These are phyloP conservation scores for Cheilosia grossa DNA, from an alignment of 2,888 invertebrate genomes.

Conservation along the genomic window DNA sequence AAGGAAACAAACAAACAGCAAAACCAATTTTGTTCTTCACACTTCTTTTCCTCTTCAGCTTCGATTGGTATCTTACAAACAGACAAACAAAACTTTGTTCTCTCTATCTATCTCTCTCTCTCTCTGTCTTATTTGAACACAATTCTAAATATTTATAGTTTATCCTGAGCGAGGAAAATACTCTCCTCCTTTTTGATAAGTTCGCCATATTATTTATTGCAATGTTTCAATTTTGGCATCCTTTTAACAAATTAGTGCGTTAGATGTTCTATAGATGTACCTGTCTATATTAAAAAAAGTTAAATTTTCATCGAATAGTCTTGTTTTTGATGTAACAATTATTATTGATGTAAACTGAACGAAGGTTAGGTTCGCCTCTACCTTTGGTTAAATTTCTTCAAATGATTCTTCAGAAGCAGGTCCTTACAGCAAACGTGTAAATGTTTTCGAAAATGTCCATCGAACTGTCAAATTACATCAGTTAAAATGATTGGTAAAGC, in stretches of 20 bases:
- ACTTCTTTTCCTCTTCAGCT: conserved; percentile 64
- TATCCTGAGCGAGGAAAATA: conserved; percentile 44
- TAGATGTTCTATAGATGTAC: neutral
- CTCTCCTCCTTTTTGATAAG: conserved; percentile 16
- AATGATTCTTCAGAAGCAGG: too few relatives aligned
- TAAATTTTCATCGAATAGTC: neutral
- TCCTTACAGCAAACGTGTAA: too few relatives aligned
- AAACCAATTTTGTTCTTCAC: conserved; percentile 54
- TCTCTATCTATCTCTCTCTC: conserved; percentile 12
- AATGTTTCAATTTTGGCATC: neutral
- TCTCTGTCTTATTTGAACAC: conserved; percentile 12
- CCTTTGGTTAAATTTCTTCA: too few relatives aligned
- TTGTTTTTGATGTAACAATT: conserved; percentile 1
- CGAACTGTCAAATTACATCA: too few relatives aligned
- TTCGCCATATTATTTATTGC: neutral
- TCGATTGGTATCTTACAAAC: conserved; percentile 40
- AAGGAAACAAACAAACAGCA: conserved; percentile 40
- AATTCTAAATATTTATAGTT: conserved; percentile 23
- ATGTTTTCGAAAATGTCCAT: too few relatives aligned
- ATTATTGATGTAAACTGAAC: neutral
- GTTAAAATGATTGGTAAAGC: too few relatives aligned
- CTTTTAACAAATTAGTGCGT: neutral
- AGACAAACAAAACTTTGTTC: conserved; percentile 25
- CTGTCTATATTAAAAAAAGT: neutral
- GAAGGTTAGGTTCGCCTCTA: too few relatives aligned